phyloP scores from a whole-genome alignment of 2,113 vertebrate species.

The Aegotheles bennettii region DNA sequence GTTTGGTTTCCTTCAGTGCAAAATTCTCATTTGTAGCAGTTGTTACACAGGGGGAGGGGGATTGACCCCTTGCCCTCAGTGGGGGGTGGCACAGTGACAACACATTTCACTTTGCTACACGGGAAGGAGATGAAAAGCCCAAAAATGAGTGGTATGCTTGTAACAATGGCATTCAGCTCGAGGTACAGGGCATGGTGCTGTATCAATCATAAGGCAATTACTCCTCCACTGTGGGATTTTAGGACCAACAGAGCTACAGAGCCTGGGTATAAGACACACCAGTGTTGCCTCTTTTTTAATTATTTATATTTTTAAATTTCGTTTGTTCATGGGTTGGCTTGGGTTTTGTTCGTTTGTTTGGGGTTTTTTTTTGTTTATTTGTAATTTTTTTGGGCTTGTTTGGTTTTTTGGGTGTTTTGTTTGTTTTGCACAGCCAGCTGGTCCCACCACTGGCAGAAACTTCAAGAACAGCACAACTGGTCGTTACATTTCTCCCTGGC shows the following conservation, averaged over 20 bases:
- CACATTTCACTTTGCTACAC: neutral
- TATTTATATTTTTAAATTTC: too few relatives aligned
- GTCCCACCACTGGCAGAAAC: neutral
- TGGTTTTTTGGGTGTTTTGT: too few relatives aligned
- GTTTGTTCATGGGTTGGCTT: too few relatives aligned
- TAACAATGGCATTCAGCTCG: neutral
- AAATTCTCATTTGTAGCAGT: neutral
- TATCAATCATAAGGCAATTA: neutral
- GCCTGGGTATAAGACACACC: neutral
- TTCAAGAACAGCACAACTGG: neutral
- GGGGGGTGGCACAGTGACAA: neutral
- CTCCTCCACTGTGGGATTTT: neutral
- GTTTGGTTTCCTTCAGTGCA: neutral
- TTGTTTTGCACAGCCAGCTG: neutral
- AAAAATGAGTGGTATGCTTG: neutral
- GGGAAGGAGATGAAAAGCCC: neutral
- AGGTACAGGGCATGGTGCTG: neutral
- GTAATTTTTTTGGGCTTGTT: too few relatives aligned
- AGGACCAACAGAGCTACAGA: neutral
- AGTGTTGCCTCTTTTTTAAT: neutral
- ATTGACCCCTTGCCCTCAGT: neutral
- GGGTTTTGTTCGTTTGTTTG: neutral
- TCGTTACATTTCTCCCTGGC: neutral
- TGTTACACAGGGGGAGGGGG: neutral
- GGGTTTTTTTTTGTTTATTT: too few relatives aligned